Base-by-base conservation (phyloP, 1,140 invertebrate species). In the Drosophila parabipectinata region DNA sequence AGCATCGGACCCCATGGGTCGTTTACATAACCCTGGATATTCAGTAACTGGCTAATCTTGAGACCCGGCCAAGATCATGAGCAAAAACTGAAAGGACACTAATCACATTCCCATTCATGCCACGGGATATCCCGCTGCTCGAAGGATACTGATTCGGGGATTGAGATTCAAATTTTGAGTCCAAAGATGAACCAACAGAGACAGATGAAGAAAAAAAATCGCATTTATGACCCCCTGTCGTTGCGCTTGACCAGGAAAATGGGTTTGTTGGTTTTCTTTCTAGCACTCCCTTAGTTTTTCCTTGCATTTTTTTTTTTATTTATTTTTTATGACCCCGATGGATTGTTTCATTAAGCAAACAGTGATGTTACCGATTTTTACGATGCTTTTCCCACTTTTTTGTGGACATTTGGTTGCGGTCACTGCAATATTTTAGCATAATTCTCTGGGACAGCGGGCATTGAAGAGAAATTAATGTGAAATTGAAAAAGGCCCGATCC, bases 391-490 rank as follows among this genome's bases (percentile, higher is more conserved):
- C 37, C 60, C 72, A 76, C 62, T 82, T 72, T 81, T 81, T 61
- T 85, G 69, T 59, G 78, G 69, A 68, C 64, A 68, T 87, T 85
- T 72, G 58, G 78, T 26, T 60, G 78, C 75, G 82, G 82, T 87
- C 82, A 87, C 77, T 50, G 34, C 6, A 12, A 47, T 21, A 47
- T 61, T 61, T 61, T 71, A 69, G 69, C 79, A 83, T 83, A 75
- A 62, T 48, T 50, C 58, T 37, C 48, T 45, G 67, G 53, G 56
- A 47, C 18, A 18, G 18, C 58, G 55, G 57, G 28, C 63, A 81
- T 87, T 87, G 74, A 88, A 72, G 57, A 76, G 82, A 87, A 87
- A 87, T 87, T 87, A 87, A 87, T 87, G 82, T 87, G 82, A 87
- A 87, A 87, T 87, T 87, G 82, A 68, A 76, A 83, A 83, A 75